Percentiles rank a stretch among this genome's conserved stretches.
phyloP scores from a whole-genome alignment of 2,888 invertebrate species.

The Hirtodrosophila cameraria region DNA sequence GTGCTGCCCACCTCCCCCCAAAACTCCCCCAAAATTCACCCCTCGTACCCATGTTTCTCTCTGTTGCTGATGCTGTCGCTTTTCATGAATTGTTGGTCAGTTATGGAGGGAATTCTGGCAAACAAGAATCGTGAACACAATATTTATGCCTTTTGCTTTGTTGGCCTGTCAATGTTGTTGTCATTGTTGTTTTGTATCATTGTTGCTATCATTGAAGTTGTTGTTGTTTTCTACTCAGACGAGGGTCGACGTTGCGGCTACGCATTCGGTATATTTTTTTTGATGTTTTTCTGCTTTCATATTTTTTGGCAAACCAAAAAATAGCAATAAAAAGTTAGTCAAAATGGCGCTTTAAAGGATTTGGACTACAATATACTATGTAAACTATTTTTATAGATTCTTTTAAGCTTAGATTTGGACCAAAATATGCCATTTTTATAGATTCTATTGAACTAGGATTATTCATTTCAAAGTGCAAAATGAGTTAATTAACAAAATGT shows the following conservation, averaged over 20 bases:
- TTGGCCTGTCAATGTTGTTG: slow-evolving; percentile 53
- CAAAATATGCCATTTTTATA: too few relatives aligned
- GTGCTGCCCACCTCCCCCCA: slow-evolving; percentile 2
- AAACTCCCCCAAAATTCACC: too few relatives aligned
- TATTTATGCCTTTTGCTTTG: slow-evolving; percentile 65
- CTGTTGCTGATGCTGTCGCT: slow-evolving; percentile 1
- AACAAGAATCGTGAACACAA: slow-evolving; percentile 40
- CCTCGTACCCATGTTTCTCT: neutral
- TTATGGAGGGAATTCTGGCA: slow-evolving; percentile 23
- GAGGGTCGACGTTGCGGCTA: slow-evolving; percentile 61
- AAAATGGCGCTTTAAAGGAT: neutral
- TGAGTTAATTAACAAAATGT: neutral
- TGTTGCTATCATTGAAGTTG: slow-evolving; percentile 37
- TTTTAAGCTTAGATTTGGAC: too few relatives aligned
- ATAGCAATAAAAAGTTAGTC: slow-evolving; percentile 6
- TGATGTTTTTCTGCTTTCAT: slow-evolving; percentile 20
- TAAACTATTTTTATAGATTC: too few relatives aligned
- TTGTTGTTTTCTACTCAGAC: slow-evolving; percentile 52
- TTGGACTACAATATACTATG: too few relatives aligned
- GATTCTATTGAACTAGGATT: too few relatives aligned
- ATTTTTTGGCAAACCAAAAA: slow-evolving; percentile 13
- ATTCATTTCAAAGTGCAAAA: too few relatives aligned
- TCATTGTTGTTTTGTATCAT: slow-evolving; percentile 23
- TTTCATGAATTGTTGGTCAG: slow-evolving; percentile 29
- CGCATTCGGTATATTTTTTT: slow-evolving; percentile 44